phyloP scores from a whole-genome alignment of 1,140 invertebrate genomes.

The Pantala flavescens region DNA sequence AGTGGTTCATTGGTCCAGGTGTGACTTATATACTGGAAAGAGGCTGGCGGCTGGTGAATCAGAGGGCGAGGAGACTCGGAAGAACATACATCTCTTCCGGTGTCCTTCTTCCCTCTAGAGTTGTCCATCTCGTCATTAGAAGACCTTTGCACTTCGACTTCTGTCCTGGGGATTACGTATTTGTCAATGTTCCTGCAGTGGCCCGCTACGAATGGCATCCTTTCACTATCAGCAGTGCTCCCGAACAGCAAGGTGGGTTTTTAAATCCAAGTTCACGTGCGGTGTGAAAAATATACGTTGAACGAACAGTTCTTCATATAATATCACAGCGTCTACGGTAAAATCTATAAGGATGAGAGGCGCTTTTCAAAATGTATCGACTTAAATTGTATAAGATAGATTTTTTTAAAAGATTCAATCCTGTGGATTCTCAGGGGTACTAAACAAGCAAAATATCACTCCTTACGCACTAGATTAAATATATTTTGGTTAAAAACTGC shows the following conservation, averaged over 20 bases:
- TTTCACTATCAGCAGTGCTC: constrained; percentile 91
- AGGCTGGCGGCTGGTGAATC: constrained; percentile 50
- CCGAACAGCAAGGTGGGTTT: constrained; percentile 78
- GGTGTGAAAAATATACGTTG: constrained; percentile 13
- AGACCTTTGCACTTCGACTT: constrained; percentile 77
- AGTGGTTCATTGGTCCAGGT: constrained; percentile 83
- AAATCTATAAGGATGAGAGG: not conserved
- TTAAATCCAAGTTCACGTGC: too few species aligned
- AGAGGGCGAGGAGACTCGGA: constrained; percentile 51
- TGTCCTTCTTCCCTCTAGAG: constrained; percentile 69
- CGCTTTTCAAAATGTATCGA: too few species aligned
- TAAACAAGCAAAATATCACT: too few species aligned
- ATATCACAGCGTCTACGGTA: constrained; percentile 15
- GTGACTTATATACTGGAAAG: constrained; percentile 70
- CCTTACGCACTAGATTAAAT: too few species aligned
- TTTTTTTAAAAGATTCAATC: too few species aligned
- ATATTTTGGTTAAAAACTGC: too few species aligned
- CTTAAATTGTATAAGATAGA: too few species aligned
- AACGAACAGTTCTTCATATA: constrained; percentile 18
- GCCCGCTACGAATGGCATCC: constrained; percentile 95
- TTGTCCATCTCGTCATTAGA: constrained; percentile 78
- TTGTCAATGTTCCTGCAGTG: constrained; percentile 84
- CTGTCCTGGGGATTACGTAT: constrained; percentile 89
- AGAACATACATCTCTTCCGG: constrained; percentile 80
- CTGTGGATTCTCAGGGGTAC: too few species aligned